phyloP scores from a whole-genome alignment of 2,888 invertebrate species.

The Agonopterix arenella region DNA sequence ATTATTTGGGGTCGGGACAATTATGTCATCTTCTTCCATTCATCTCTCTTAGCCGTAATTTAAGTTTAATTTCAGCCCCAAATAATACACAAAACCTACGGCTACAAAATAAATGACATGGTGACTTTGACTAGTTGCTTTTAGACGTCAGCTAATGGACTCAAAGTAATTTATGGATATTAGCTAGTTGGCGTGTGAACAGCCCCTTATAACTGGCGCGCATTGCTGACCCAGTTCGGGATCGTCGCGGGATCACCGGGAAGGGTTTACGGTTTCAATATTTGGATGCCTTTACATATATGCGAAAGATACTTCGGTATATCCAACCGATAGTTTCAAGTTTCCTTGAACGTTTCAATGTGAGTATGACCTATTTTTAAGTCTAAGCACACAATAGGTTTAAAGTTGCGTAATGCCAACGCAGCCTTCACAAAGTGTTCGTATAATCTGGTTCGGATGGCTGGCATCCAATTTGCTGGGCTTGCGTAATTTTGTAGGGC shows the following conservation, averaged over 20 bases:
- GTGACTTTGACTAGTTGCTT: neutral
- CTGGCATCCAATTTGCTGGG: constrained; percentile 66
- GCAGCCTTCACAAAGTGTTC: constrained; percentile 53
- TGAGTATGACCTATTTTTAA: constrained; percentile 39
- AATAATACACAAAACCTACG: no score
- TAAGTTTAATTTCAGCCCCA: no score
- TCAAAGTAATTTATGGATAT: constrained; percentile 7
- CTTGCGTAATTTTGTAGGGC: constrained; percentile 50
- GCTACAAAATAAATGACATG: neutral
- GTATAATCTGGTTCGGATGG: constrained; percentile 60
- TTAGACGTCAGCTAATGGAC: neutral
- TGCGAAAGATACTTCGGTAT: constrained; percentile 19
- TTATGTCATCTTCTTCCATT: no score
- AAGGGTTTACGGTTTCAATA: constrained; percentile 70
- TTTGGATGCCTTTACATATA: constrained; percentile 42
- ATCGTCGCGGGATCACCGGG: constrained; percentile 49
- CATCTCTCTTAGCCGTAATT: no score
- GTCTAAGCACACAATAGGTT: constrained; percentile 17
- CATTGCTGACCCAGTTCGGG: constrained; percentile 58
- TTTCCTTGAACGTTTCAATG: neutral
- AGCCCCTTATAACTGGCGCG: constrained; percentile 44
- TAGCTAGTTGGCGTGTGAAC: constrained; percentile 25
- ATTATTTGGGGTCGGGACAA: no score
- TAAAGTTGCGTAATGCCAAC: constrained; percentile 40
- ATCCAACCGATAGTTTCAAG: neutral